Conservation (phyloP, 2,797 vertebrate genomes). For the Cetoscarus ocellatus region DNA sequence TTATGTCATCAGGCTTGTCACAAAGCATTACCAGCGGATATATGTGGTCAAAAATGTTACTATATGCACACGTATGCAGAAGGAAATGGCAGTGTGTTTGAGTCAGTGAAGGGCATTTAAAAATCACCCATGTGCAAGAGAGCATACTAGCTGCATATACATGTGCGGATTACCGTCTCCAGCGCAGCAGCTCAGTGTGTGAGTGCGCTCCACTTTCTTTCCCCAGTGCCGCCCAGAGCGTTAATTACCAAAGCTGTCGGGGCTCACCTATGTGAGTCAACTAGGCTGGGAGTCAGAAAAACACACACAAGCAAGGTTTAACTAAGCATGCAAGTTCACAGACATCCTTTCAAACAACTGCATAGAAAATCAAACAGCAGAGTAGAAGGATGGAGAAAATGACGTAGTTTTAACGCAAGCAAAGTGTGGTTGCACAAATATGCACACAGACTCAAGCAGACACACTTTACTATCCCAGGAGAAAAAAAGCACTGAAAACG, state of each 20-base stretch:
- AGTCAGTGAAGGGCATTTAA: conserved; percentile 44
- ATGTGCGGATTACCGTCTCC: conserved; percentile 19
- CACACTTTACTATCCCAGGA: conserved; percentile 61
- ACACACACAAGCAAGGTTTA: conserved; percentile 9
- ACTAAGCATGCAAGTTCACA: conserved; percentile 29
- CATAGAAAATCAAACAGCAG: conserved; percentile 34
- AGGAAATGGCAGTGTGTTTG: conserved; percentile 18
- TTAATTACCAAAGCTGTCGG: conserved; percentile 68
- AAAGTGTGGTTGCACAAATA: conserved; percentile 22
- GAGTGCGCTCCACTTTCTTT: conserved; percentile 40
- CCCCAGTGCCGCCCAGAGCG: conserved; percentile 37
- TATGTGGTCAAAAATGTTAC: conserved; percentile 5
- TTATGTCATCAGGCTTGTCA: conserved; percentile 19
- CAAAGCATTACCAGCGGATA: conserved; percentile 8
- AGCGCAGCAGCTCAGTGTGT: conserved; percentile 29
- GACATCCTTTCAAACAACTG: conserved; percentile 45
- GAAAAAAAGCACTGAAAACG: conserved; percentile 63
- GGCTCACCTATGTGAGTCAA: conserved; percentile 67
- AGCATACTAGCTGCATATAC: conserved; percentile 29
- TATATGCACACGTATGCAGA: conserved; percentile 6
- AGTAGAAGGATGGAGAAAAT: conserved; percentile 40
- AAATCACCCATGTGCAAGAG: conserved; percentile 39
- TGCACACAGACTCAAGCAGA: conserved; percentile 53
- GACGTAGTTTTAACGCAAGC: conserved; percentile 60
- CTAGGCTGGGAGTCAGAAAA: conserved; percentile 44